A percentile compares a stretch with the other conserved stretches of the same genome.
Evolutionary conservation across 2,113 vertebrate genomes (phyloP).

Genomic region (Zosterops hypoxanthus): DNA sequence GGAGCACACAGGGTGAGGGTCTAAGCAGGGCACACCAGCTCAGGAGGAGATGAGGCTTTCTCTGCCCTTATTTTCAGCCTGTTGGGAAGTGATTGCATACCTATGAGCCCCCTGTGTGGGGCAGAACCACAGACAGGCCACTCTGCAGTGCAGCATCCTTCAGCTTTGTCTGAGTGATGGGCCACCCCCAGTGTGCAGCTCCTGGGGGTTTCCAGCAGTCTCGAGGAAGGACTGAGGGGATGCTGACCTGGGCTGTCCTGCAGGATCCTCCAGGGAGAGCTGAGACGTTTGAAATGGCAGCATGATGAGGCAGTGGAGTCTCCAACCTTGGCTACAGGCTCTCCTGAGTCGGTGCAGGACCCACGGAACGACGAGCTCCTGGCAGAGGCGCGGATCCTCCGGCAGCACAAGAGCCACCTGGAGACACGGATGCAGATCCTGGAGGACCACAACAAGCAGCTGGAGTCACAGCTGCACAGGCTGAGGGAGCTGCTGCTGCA

Average conservation of each 20-base stretch:
- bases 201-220: not conserved
- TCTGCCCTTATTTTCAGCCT: not conserved
- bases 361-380: slow-evolving; percentile 88
- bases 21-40: not conserved
- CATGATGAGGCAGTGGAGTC: slow-evolving; percentile 89
- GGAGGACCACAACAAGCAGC: slow-evolving; percentile 97
- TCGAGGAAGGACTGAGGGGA: not conserved
- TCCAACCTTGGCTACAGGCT: slow-evolving; percentile 82
- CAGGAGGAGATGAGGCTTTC: not conserved
- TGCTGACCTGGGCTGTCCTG: not conserved
- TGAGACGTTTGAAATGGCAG: slow-evolving; percentile 94
- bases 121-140: not conserved
- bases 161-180: not conserved
- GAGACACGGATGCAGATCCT: slow-evolving; percentile 99
- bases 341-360: slow-evolving; percentile 71
- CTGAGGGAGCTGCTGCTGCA: slow-evolving; percentile 93
- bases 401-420: slow-evolving; percentile 96
- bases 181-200: not conserved
- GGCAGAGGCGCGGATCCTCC: slow-evolving; percentile 91
- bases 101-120: not conserved
- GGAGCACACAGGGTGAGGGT: not conserved
- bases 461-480: slow-evolving; percentile 92
- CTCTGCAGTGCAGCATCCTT: not conserved
- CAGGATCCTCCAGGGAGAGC: slow-evolving; percentile 95
- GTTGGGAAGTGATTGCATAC: not conserved